Evolutionary conservation across 2,797 vertebrate genomes (phyloP).

Genomic region (Trichosurus vulpecula): DNA sequence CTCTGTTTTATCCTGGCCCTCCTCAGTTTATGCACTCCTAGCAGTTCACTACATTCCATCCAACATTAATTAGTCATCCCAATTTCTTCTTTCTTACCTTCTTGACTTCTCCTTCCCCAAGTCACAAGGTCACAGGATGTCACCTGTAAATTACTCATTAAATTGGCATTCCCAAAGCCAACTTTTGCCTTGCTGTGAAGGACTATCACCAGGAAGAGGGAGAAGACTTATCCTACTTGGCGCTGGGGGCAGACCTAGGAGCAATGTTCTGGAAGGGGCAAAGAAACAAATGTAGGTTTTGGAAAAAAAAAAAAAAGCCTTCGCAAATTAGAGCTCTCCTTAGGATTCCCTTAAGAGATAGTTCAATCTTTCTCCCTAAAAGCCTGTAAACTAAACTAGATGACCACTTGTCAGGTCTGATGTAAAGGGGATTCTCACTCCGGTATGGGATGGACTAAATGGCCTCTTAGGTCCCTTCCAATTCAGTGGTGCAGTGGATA

Average conservation of each 20-base stretch:
- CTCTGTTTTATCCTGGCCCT: neutral
- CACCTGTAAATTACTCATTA: constrained; percentile 12
- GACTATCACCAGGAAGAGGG: neutral
- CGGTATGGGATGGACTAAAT: neutral
- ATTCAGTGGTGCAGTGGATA: neutral
- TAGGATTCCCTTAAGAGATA: neutral
- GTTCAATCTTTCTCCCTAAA: neutral
- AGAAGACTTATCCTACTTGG: neutral
- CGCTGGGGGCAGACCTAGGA: no score
- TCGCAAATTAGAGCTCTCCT: neutral
- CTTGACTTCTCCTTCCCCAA: neutral
- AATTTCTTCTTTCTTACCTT: neutral
- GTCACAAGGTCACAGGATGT: neutral
- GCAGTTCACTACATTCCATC: neutral
- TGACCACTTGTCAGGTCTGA: neutral
- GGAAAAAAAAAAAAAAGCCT: neutral
- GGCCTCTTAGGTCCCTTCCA: neutral
- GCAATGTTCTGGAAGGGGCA: neutral
- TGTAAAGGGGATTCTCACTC: neutral
- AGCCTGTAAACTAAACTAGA: neutral
- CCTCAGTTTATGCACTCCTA: neutral
- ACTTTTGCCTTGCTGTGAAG: neutral
- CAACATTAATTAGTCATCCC: neutral
- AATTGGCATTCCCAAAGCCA: constrained; percentile 44
- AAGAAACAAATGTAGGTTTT: neutral